Base-by-base conservation (phyloP, 2,888 invertebrate genomes). In the Calameuta pallipes region DNA sequence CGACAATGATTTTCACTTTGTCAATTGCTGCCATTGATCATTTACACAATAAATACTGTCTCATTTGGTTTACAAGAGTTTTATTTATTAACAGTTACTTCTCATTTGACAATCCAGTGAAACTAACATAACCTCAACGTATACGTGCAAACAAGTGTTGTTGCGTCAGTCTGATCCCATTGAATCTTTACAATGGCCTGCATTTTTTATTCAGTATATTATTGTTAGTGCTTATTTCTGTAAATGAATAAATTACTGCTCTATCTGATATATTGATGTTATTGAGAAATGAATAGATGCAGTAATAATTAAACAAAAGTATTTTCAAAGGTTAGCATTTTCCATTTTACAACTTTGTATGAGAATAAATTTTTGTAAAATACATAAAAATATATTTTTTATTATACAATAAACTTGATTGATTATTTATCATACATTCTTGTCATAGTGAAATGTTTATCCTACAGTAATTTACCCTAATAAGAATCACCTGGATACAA, bases 1-100 rank as follows among this genome's bases (percentile, higher is more conserved):
- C 95, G 80, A 98, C 95, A 86, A 98, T 94, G 81, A 98, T 95
- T 92, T 97, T 96, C 31, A 97, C 97, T 93, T 97, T 96, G 92
- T 97, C 97, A 87, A 97, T 96, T 82, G 95, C 95, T 87, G 96
- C 95, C 96, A 96, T 96, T 92, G 89, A 84, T 85, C 76, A 84
- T 86, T 75, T 77, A 76, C 78, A 74, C 75, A 36, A 77, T 80
- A 79, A 75, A 76, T 71, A 23, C 31, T 13, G 15, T 71, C 6
- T 71, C 13, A 71, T 71, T 71, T 71, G 31, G 9, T 23, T 31
- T 71, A 31, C 1, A 71, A 71, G 15, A 9, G 31, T 71, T 71
- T 71, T 15, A 15, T 34, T 31, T 6, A 3, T 71, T 31, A n/a
- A 71, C 71, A 31, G 71, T 31, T 71, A 15, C 31, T 31, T 56